Percentiles rank a stretch among this genome's conserved stretches.
phyloP scores from a whole-genome alignment of 2,797 vertebrate species.

The Peromyscus nudipes region DNA sequence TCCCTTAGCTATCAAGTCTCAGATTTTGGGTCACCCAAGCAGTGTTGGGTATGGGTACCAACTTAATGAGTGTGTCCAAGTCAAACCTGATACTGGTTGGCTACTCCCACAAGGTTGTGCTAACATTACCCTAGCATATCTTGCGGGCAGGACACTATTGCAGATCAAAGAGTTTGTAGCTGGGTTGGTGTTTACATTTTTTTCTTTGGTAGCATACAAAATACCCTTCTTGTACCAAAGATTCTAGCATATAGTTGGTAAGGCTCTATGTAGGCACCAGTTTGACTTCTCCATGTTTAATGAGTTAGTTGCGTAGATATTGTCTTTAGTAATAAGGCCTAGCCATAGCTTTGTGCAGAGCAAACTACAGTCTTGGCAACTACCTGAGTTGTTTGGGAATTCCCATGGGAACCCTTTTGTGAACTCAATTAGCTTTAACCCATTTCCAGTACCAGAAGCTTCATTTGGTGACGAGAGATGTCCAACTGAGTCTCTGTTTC shows the following conservation, averaged over 20 bases:
- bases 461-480: neutral
- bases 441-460: neutral
- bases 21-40: neutral
- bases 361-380: neutral
- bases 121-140: neutral
- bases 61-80: rapidly evolving
- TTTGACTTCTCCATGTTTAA: neutral
- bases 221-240: neutral
- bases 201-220: neutral
- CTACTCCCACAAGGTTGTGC: neutral
- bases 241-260: neutral
- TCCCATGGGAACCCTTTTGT: neutral
- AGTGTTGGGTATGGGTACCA: neutral
- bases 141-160: neutral
- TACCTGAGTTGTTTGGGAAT: neutral
- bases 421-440: neutral
- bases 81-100: neutral
- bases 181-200: neutral
- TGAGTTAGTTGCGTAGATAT: neutral
- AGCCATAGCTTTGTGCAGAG: neutral
- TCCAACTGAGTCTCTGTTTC: neutral
- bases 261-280: neutral
- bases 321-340: neutral
- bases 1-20: neutral
- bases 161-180: neutral